Percentiles rank a stretch among this genome's conserved stretches.
Evolutionary conservation across 2,888 invertebrate species (phyloP).

Genomic region (Lutraria lutraria): DNA sequence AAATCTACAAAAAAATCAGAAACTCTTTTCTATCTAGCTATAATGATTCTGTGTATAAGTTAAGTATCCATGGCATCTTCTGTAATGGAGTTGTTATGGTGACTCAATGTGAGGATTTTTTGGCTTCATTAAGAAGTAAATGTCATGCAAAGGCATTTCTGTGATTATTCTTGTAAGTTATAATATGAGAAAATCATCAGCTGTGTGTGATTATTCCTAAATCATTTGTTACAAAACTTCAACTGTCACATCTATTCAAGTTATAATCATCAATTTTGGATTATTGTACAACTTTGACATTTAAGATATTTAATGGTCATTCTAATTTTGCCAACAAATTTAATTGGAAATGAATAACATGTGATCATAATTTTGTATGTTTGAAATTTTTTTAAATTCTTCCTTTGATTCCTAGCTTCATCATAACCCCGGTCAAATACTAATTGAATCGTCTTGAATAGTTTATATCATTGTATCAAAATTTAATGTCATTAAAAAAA

Average conservation of each 20-base stretch:
- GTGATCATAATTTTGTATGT: too few relatives aligned
- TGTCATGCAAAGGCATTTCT: background rate
- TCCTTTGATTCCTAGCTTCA: too few relatives aligned
- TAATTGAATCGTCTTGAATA: too few relatives aligned
- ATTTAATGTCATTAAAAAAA: too few relatives aligned
- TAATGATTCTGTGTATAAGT: background rate
- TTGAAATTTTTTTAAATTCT: too few relatives aligned
- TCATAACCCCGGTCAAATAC: too few relatives aligned
- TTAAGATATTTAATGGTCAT: background rate
- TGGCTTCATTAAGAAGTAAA: slow-evolving; percentile 25
- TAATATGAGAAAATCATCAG: background rate
- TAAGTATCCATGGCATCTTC: background rate
- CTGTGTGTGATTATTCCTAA: background rate
- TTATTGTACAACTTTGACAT: background rate
- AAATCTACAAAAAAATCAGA: slow-evolving; percentile 8
- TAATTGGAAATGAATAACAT: too few relatives aligned
- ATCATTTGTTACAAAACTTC: too few relatives aligned
- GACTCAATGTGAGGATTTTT: background rate
- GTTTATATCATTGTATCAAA: too few relatives aligned
- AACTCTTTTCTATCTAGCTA: background rate
- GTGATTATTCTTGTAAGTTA: background rate
- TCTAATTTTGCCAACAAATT: too few relatives aligned
- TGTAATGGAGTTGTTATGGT: background rate
- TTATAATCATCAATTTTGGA: background rate
- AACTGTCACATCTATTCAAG: too few relatives aligned